Conservation (phyloP, 2,113 vertebrate genomes). For the Brachyhypopomus gauderio region DNA sequence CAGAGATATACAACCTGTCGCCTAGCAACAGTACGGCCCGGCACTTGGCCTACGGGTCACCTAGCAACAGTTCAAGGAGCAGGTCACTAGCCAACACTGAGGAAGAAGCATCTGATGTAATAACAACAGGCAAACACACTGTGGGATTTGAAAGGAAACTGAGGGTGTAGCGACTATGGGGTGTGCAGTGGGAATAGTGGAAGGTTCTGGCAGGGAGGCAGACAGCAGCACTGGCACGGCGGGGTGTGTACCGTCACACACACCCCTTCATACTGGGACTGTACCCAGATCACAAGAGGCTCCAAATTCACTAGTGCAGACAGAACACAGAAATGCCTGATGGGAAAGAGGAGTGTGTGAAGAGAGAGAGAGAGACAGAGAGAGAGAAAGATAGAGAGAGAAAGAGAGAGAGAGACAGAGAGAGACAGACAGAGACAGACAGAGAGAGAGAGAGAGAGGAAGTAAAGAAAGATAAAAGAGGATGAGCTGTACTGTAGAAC, state of each 20-base stretch:
- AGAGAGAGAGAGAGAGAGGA: not conserved
- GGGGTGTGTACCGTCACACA: not conserved
- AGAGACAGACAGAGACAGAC: not conserved
- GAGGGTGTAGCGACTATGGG: too few species aligned
- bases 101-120: not conserved
- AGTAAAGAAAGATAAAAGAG: not conserved
- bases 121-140: too few species aligned
- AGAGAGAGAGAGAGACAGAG: slow-evolving; percentile 44
- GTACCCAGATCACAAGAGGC: slow-evolving; percentile 1
- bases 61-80: slow-evolving; percentile 6
- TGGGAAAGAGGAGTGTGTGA: not conserved
- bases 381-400: slow-evolving; percentile 39
- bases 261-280: not conserved
- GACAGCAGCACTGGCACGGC: not conserved
- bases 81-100: slow-evolving; percentile 26
- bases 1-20: not conserved
- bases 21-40: not conserved
- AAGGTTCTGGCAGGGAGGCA: not conserved
- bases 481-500: not conserved
- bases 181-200: not conserved
- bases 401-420: not conserved
- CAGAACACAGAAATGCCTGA: not conserved
- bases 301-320: not conserved
- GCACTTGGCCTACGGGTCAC: not conserved
- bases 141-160: not conserved